phyloP scores from a whole-genome alignment of 2,113 vertebrate genomes.

The Archocentrus centrarchus region DNA sequence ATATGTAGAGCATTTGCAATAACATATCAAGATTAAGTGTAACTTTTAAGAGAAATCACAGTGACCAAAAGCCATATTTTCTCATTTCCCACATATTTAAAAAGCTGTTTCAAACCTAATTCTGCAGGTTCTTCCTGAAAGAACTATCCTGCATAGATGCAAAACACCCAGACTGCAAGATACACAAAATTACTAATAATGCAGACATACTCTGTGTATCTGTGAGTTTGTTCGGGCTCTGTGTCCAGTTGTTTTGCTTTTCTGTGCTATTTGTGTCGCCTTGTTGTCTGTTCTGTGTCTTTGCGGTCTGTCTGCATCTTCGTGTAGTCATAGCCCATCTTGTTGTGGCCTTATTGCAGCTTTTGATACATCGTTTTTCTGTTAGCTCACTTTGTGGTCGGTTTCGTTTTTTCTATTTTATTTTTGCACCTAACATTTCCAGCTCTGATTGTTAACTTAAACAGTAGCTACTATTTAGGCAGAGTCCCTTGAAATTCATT shows the following conservation, averaged over 20 bases:
- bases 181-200: neutral
- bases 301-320: neutral
- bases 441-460: neutral
- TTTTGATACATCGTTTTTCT: neutral
- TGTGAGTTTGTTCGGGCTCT: neutral
- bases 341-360: neutral
- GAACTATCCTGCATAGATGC: neutral
- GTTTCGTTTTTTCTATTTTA: neutral
- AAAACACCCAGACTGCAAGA: neutral
- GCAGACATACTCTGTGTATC: neutral
- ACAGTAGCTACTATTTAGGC: neutral
- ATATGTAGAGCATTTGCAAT: no score
- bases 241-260: neutral
- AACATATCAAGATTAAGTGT: no score
- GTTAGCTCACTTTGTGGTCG: neutral
- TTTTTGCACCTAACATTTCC: neutral
- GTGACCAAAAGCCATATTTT: no score
- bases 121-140: accelerated
- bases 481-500: neutral
- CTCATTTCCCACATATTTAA: no score
- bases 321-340: neutral
- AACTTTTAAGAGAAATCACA: no score
- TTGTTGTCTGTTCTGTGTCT: neutral
- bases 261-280: neutral
- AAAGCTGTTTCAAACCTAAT: neutral